Evolutionary conservation across 2,888 invertebrate genomes (phyloP).

Genomic region (Eupeodes luniger): DNA sequence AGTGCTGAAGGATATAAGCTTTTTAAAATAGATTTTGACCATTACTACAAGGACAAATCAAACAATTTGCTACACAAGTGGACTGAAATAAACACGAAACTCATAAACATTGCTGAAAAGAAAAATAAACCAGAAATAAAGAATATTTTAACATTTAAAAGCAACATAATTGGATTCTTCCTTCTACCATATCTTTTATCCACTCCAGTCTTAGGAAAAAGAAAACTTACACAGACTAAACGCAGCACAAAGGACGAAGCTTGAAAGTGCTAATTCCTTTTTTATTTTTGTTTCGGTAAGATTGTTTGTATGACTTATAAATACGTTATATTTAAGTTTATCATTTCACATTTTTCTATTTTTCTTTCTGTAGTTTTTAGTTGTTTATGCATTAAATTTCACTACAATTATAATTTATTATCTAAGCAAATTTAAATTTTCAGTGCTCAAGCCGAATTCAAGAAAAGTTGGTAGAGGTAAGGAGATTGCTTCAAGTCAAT

Average conservation of each 20-base stretch:
- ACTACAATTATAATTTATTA: no score
- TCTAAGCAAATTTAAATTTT: no score
- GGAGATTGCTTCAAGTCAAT: no score
- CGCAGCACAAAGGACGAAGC: slow-evolving; percentile 7
- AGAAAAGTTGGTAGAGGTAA: no score
- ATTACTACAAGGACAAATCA: background rate
- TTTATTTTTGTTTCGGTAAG: background rate
- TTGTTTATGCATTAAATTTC: no score
- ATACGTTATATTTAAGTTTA: no score
- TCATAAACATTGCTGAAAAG: background rate
- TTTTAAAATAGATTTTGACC: slow-evolving; percentile 2
- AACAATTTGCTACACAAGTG: slow-evolving; percentile 6
- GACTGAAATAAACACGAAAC: slow-evolving; percentile 10
- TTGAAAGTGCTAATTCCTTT: background rate
- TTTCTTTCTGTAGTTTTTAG: no score
- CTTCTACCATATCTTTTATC: slow-evolving; percentile 2
- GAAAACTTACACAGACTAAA: slow-evolving; percentile 1
- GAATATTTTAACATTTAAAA: background rate
- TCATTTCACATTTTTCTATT: no score
- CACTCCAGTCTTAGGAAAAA: slow-evolving; percentile 13
- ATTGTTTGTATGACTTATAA: background rate
- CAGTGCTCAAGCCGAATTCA: no score
- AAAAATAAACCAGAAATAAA: background rate
- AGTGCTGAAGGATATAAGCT: slow-evolving; percentile 4
- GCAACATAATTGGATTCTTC: background rate